Base-by-base conservation (phyloP, 2,888 invertebrate genomes). In the Cephus runcator region DNA sequence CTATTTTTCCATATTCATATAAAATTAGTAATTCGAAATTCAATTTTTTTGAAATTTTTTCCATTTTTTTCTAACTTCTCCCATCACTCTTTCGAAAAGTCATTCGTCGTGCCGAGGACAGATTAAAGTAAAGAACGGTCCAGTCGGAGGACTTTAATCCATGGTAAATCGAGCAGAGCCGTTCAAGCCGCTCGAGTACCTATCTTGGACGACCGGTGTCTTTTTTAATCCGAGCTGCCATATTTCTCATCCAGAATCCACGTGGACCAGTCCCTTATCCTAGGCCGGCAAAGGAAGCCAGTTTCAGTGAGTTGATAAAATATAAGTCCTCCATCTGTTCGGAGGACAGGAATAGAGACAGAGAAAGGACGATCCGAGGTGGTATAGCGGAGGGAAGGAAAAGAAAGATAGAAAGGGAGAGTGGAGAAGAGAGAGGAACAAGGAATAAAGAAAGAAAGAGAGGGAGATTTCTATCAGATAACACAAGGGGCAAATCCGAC, bases 391-490 rank as follows among this genome's bases (percentile, higher is more conserved):
- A 56, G 56, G 56, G 15, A 56, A 23, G 23, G 6, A 23, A 56
- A 56, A 23, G 56, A 56, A 56, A 23, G 23, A 56, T 23, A 35
- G 15, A 15, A 56, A 23, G 6, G 6, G 6, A 23, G 71, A 15
- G 71, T 30, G 31, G 30, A 36, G 34, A 15, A 12, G 40, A 31
- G 56, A n/a, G 12, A 34, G 31, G 30, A 31, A 23, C 1, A 68
- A 68, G 15, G 6, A 40, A 6, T 69, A 69, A 69, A 40, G 23
- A n/a, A 36, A 15, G 30, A 69, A 69, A 33, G 40, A 15, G 4
- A 30, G n/a, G 34, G 15, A 76, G 76, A 76, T 78, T 76, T 76
- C 76, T 56, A 76, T 76, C 78, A 35, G 76, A 76, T 78, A 78
- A 78, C 73, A 68, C 76, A 68, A 75, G 75, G 30, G 33, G 71